These are phyloP conservation scores for Sminthurides aquaticus DNA, from an alignment of 2,888 invertebrate species.

Conservation along the genomic window DNA sequence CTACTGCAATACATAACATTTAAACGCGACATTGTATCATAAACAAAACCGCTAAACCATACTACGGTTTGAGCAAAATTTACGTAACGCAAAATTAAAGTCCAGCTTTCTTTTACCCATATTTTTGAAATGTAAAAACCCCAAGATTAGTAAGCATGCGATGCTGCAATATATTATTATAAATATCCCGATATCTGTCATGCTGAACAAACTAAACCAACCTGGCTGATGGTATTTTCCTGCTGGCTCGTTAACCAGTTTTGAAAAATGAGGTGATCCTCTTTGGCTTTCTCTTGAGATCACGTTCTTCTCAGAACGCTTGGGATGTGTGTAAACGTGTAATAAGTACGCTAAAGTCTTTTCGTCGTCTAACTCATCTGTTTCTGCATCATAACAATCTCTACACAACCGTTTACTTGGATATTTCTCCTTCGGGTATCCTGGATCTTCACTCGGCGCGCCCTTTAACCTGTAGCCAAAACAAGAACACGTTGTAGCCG, in stretches of 20 bases:
- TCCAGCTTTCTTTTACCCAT: constrained; percentile 30
- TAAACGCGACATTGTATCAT: no score
- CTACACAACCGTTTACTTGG: constrained; percentile 64
- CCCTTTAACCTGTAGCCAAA: constrained; percentile 56
- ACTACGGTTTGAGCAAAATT: constrained; percentile 11
- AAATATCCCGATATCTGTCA: constrained; percentile 67
- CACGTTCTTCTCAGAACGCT: constrained; percentile 16
- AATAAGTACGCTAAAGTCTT: constrained; percentile 60
- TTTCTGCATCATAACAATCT: constrained; percentile 54
- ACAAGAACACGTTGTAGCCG: no score
- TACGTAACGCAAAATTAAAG: constrained; percentile 18
- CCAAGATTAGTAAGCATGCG: constrained; percentile 64
- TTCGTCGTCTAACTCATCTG: constrained; percentile 56
- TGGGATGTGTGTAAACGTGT: constrained; percentile 49
- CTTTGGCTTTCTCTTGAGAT: neutral
- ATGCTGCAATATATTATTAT: constrained; percentile 67
- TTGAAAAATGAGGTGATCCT: constrained; percentile 3
- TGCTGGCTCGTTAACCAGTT: neutral
- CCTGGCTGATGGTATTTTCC: constrained; percentile 2
- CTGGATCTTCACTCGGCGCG: constrained; percentile 82
- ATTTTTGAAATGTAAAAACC: constrained; percentile 60
- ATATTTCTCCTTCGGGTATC: constrained; percentile 80
- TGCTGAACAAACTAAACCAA: constrained; percentile 50
- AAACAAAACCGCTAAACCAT: neutral
- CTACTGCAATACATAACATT: neutral